Conservation (phyloP, 2,888 invertebrate species). For the Agrotis clavis region DNA sequence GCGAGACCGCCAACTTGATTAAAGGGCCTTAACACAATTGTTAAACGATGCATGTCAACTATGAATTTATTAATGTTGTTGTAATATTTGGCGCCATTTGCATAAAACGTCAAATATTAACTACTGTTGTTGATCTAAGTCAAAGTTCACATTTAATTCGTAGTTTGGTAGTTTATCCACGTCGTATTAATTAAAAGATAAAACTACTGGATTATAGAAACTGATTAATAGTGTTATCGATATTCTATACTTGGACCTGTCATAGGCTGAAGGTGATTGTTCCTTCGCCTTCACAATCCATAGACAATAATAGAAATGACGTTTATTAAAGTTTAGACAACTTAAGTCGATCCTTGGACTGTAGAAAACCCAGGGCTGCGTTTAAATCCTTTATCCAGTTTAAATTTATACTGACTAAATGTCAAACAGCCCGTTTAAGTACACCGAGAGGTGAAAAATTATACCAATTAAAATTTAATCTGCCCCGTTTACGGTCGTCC, state of each 20-base stretch:
- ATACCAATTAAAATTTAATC: too few species aligned
- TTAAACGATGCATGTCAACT: conserved; percentile 61
- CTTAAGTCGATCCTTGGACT: conserved; percentile 13
- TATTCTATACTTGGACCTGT: conserved; percentile 18
- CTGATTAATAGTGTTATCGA: conserved; percentile 34
- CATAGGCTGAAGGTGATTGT: neutral
- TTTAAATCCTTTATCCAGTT: too few species aligned
- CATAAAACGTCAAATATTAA: conserved; percentile 49
- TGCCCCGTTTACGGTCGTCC: too few species aligned
- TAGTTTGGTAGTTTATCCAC: conserved; percentile 18
- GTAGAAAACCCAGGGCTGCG: too few species aligned
- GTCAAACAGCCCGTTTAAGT: too few species aligned
- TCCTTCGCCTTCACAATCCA: conserved; percentile 25
- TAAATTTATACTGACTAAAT: too few species aligned
- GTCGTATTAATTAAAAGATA: conserved; percentile 35
- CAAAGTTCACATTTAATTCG: conserved; percentile 42
- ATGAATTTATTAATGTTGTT: conserved; percentile 57
- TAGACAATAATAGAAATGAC: conserved; percentile 13
- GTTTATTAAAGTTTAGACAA: conserved; percentile 14
- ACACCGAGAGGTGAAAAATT: too few species aligned
- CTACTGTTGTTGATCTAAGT: conserved; percentile 15
- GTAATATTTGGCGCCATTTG: conserved; percentile 63
- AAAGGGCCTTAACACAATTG: conserved; percentile 65
- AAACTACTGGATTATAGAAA: conserved; percentile 18
- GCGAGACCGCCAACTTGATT: conserved; percentile 36